Conservation (phyloP, 2,797 vertebrate species). For the Hephaestus fuliginosus region DNA sequence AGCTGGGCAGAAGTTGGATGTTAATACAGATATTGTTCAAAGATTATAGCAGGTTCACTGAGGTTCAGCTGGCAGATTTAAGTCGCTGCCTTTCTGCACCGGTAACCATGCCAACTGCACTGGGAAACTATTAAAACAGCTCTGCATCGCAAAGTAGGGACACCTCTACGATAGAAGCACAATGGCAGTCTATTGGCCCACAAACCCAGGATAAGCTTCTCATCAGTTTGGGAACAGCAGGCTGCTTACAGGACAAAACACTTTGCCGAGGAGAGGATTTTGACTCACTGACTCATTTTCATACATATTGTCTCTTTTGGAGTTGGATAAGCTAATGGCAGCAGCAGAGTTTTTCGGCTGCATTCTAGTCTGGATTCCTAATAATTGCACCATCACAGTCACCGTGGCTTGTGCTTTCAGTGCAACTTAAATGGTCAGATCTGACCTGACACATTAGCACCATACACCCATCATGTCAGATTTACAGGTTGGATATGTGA, state of each 20-base stretch:
- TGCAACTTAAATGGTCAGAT: conserved; percentile 3
- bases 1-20: conserved; percentile 68
- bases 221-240: conserved; percentile 82
- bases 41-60: conserved; percentile 82
- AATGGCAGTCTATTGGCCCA: conserved; percentile 74
- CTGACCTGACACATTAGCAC: not conserved
- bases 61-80: conserved; percentile 81
- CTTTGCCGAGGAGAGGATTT: conserved; percentile 68
- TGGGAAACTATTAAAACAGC: conserved; percentile 81
- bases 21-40: conserved; percentile 82
- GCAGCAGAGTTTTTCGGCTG: conserved; percentile 9
- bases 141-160: conserved; percentile 76
- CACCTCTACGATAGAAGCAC: conserved; percentile 61
- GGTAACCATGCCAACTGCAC: conserved; percentile 85
- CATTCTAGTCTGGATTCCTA: conserved; percentile 29
- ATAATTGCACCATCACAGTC: conserved; percentile 27
- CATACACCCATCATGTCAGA: not conserved
- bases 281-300: conserved; percentile 77
- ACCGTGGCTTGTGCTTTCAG: not conserved
- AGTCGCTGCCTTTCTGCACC: conserved; percentile 67
- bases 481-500: not conserved
- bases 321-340: conserved; percentile 67
- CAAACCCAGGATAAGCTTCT: conserved; percentile 82
- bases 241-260: conserved; percentile 75
- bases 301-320: conserved; percentile 78